Evolutionary conservation across 2,888 invertebrate species (phyloP), one percentile per base, ranked within the genome.

Genomic region (Macrophya alboannulata): DNA sequence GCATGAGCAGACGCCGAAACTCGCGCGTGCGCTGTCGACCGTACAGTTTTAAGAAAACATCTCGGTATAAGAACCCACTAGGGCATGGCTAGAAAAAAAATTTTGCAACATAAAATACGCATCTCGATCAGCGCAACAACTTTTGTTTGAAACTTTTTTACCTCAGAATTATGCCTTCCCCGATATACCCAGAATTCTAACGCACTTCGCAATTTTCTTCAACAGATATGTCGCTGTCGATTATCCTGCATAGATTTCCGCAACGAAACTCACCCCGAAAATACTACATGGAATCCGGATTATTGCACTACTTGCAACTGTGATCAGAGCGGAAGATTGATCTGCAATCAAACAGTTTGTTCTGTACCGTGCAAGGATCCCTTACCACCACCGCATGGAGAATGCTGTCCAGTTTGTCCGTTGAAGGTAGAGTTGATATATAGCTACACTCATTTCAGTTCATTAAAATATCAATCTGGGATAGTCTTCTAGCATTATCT

Each of bases 381-480:
- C 15, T 79, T 88, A 71, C 92, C 93, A 59, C 90, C 92, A 83
- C 87, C 90, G 72, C 89, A 89, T 2, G 92, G 91, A 84, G 88
- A 89, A 82, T 93, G 93, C 88, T 93, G 93, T 87, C 92, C 92
- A 51, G 85, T 90, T 86, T 93, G 93, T 87, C 92, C 91, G 37
- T 89, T 91, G 74, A 88, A 88, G 89, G 93, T 93, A 87, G 91
- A 89, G 87, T 79, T n/a, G 37, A 6, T 21, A 43, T 43, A 21
- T 12, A 37, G 45, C 21, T 17, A 74, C 72, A 43, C 17, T 55
- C 31, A 6, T n/a, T 55, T 10, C 15, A 55, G 25, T 51, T 51
- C 9, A 31, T 74, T 31, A 17, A 25, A 48, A 31, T 40, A 15
- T 25, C 31, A 25, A 77, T 31, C 43, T 37, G 4, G 31, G 21